Conservation (phyloP, 2,113 vertebrate species). For the Etheostoma cragini region DNA sequence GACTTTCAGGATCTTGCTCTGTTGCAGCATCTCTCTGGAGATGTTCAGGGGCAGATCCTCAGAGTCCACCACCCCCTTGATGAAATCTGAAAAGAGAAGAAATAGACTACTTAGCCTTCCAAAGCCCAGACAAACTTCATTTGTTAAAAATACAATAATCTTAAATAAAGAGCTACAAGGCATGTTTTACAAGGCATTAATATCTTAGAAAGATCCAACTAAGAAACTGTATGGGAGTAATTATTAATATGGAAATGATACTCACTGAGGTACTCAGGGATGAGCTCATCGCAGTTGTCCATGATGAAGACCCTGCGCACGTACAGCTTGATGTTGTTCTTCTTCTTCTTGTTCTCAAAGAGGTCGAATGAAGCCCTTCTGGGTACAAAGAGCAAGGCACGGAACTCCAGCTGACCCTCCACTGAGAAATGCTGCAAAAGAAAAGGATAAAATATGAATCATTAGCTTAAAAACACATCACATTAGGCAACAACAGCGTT, state of each 20-base stretch:
- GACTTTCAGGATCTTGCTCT: slow-evolving; percentile 98
- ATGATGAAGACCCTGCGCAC: slow-evolving; percentile 98
- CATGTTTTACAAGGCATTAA: background rate
- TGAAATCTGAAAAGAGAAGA: slow-evolving; percentile 86
- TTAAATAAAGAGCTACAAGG: background rate
- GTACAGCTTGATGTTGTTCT: slow-evolving; percentile 97
- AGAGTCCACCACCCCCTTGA: slow-evolving; percentile 97
- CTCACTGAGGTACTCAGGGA: slow-evolving; percentile 97
- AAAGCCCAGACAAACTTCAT: background rate
- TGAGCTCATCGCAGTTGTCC: slow-evolving; percentile 98
- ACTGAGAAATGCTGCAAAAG: slow-evolving; percentile 94
- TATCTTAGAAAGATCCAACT: background rate
- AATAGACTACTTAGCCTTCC: slow-evolving; percentile 1
- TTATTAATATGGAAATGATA: slow-evolving; percentile 36
- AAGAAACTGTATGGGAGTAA: background rate
- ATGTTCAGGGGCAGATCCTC: slow-evolving; percentile 98
- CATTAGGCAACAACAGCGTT: background rate
- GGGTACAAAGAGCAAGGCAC: slow-evolving; percentile 94
- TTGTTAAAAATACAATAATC: background rate
- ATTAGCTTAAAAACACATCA: background rate
- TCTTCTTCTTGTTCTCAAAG: slow-evolving; percentile 97
- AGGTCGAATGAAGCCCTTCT: slow-evolving; percentile 95
- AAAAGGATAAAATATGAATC: slow-evolving; percentile 1
- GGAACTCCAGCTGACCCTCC: slow-evolving; percentile 96
- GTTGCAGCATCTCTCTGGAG: slow-evolving; percentile 98